Evolutionary conservation across 2,888 invertebrate species (phyloP), one percentile per base, ranked within the genome.

Genomic region (Zhengitettix transpicula): DNA sequence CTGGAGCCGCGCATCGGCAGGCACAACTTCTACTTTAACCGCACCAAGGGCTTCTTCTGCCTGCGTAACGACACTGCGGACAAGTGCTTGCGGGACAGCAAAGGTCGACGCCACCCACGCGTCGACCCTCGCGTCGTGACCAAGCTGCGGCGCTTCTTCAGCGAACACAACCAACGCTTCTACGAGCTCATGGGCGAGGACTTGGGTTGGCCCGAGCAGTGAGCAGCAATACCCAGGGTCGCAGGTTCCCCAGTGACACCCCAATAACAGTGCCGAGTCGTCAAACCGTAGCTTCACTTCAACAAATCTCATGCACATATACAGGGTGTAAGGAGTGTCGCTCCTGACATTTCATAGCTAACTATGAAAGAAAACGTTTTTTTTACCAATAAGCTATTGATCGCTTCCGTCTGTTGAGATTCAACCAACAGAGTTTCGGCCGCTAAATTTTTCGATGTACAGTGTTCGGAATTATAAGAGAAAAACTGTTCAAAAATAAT

Each of bases 21-120:
- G 68, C 88, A 89, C 72, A 91, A 94, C 74, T 92, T 98, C 74
- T 94, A 95, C 76, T 98, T 93, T 77, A 97, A 99, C 76, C 87
- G 88, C 75, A 94, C 93, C 15, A 94, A 96, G 74, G 94, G 97
- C 62, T 94, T 99, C 77, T 97, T 89, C 75, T 97, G 97, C 73
- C 64, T 70, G 55, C 66, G 72, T 40, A 71, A 73, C 64, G 71
- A 71, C 40, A 73, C 71, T 55, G 70, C 67, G 78, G 90, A 69
- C 84, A 91, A 74, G 87, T 90, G 73, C 86, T 85, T 65, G 83
- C 87, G 67, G 81, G 91, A 80, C 81, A 91, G 75, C 84, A 96
- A 81, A 76, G 96, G 75, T 71, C 85, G 71, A 81, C 89, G 76
- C 82, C 92, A 95, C 75, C 91, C 94, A 9, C 78, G 86, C 47